A percentile compares a stretch with the other conserved stretches of the same genome.
Conservation (phyloP, 2,797 vertebrate genomes). For the Esox masquinongy region DNA sequence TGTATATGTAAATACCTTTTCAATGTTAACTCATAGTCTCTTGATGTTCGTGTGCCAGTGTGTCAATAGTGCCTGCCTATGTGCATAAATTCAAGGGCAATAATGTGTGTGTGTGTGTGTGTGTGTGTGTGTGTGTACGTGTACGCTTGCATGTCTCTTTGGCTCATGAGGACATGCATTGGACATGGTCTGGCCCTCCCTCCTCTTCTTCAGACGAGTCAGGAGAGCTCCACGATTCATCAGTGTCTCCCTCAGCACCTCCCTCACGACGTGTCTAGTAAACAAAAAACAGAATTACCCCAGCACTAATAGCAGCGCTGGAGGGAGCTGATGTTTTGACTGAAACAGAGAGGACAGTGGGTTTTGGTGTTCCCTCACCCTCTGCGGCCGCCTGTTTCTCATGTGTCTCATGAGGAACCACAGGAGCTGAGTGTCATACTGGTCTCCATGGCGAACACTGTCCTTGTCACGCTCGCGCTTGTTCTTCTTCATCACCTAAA, state of each 20-base stretch:
- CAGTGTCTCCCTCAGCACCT: conserved; percentile 83
- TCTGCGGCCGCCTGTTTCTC: conserved; percentile 86
- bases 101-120: conserved; percentile 44
- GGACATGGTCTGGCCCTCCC: conserved; percentile 90
- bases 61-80: conserved; percentile 70
- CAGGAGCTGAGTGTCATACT: conserved; percentile 94
- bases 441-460: conserved; percentile 88
- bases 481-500: conserved; percentile 96
- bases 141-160: conserved; percentile 21
- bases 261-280: conserved; percentile 21
- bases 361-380: conserved; percentile 72
- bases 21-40: conserved; percentile 48
- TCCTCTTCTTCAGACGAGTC: conserved; percentile 93
- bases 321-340: not conserved
- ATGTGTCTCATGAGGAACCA: conserved; percentile 99
- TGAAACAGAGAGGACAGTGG: not conserved
- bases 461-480: conserved; percentile 93
- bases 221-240: conserved; percentile 90
- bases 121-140: conserved; percentile 34
- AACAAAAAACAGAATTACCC: not conserved
- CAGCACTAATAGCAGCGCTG: not conserved
- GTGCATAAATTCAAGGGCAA: conserved; percentile 72
- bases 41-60: conserved; percentile 68
- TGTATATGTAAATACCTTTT: conserved; percentile 1
- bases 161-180: conserved; percentile 88